A percentile compares a stretch with the other conserved stretches of the same genome.
phyloP scores from a whole-genome alignment of 2,113 vertebrate genomes.

The Oenanthe oenanthe region DNA sequence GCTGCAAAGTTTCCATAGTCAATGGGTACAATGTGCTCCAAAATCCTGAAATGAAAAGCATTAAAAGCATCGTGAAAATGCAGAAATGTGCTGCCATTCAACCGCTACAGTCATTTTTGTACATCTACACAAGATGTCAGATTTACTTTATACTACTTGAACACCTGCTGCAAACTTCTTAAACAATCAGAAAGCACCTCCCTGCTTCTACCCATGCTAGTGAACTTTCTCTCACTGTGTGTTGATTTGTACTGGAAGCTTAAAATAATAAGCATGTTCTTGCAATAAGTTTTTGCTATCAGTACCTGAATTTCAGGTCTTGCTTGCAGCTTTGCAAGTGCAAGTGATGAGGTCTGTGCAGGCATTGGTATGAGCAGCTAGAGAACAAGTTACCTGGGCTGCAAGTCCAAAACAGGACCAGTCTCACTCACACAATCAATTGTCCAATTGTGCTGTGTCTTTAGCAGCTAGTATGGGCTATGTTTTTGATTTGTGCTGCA shows the following conservation, averaged over 20 bases:
- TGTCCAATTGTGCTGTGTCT: background rate
- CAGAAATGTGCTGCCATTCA: background rate
- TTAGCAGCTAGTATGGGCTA: background rate
- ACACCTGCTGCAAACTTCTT: background rate
- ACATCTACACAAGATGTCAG: background rate
- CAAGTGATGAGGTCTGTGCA: background rate
- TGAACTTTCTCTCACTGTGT: background rate
- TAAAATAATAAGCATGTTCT: background rate
- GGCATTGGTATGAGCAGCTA: background rate
- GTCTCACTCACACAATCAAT: background rate
- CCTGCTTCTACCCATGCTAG: background rate
- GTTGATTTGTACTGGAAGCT: background rate
- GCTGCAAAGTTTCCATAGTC: background rate
- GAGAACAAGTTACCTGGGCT: background rate
- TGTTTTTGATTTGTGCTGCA: background rate
- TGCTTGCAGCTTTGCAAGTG: background rate
- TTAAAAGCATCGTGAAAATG: background rate
- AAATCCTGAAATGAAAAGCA: background rate
- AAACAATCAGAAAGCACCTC: background rate
- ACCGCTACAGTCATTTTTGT: background rate
- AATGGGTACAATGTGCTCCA: background rate
- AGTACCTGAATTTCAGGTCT: background rate
- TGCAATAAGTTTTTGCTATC: background rate
- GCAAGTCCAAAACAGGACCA: background rate
- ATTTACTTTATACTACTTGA: background rate